Evolutionary conservation across 1,140 invertebrate species (phyloP).

Genomic region (Epicauta chinensis): DNA sequence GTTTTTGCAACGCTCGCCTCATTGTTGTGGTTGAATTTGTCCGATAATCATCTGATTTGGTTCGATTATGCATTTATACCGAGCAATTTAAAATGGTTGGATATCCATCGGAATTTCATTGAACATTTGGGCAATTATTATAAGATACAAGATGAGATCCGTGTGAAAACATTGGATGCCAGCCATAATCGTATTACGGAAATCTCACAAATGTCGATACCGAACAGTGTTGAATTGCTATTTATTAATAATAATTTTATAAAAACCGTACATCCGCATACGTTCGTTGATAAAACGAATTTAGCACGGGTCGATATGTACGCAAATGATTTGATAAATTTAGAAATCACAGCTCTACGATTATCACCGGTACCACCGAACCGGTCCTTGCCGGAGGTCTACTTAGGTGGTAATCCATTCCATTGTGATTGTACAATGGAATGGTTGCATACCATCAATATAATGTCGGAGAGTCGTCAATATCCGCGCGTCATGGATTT

Average conservation of each 20-base stretch:
- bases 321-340: slow-evolving; percentile 73
- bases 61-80: slow-evolving; percentile 88
- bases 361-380: slow-evolving; percentile 63
- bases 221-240: slow-evolving; percentile 81
- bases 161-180: slow-evolving; percentile 75
- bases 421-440: slow-evolving; percentile 90
- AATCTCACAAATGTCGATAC: slow-evolving; percentile 71
- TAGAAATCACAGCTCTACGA: slow-evolving; percentile 73
- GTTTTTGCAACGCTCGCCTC: slow-evolving; percentile 74
- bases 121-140: slow-evolving; percentile 81
- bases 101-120: slow-evolving; percentile 83
- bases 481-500: slow-evolving; percentile 82
- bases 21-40: slow-evolving; percentile 81
- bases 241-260: slow-evolving; percentile 89
- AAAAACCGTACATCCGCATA: slow-evolving; percentile 69
- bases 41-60: slow-evolving; percentile 84
- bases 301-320: slow-evolving; percentile 83
- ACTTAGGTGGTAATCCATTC: slow-evolving; percentile 83
- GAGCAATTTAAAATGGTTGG: slow-evolving; percentile 80
- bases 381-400: slow-evolving; percentile 73
- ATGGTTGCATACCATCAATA: slow-evolving; percentile 82
- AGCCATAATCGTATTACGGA: slow-evolving; percentile 81
- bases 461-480: slow-evolving; percentile 69
- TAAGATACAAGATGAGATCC: slow-evolving; percentile 70
- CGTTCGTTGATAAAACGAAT: slow-evolving; percentile 78